These are phyloP conservation scores for Xestia xanthographa DNA, from an alignment of 2,888 invertebrate species.

Conservation along the genomic window DNA sequence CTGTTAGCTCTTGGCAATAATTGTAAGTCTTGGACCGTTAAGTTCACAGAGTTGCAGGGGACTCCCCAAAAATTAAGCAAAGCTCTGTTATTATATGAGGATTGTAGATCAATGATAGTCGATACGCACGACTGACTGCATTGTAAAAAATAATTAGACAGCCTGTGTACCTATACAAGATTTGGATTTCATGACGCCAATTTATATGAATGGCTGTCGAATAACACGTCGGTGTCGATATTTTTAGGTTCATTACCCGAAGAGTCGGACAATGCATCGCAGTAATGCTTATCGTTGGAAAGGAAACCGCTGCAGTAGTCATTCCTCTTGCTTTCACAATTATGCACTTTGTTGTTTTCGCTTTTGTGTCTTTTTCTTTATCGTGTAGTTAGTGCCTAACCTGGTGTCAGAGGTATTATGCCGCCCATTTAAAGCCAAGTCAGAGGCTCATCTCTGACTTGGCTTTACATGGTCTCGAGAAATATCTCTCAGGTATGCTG, in stretches of 20 bases:
- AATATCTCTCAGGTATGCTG: too few species aligned
- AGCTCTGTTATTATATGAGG: not conserved
- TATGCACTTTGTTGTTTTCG: not conserved
- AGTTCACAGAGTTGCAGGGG: not conserved
- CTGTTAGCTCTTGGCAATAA: slow-evolving; percentile 24
- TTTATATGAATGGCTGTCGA: too few species aligned
- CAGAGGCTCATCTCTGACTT: too few species aligned
- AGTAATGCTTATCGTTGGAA: not conserved
- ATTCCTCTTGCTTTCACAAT: not conserved
- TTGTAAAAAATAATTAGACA: not conserved
- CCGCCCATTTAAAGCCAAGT: too few species aligned
- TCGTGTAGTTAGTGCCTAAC: too few species aligned
- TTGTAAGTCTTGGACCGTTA: not conserved
- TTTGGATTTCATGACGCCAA: too few species aligned
- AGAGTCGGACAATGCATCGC: not conserved
- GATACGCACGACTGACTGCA: not conserved
- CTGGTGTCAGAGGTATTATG: too few species aligned
- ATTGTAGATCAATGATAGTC: not conserved
- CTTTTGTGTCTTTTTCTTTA: too few species aligned
- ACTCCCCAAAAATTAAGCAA: not conserved
- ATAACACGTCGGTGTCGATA: too few species aligned
- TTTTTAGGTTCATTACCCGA: not conserved
- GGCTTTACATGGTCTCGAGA: too few species aligned
- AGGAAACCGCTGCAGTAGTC: not conserved
- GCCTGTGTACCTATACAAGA: too few species aligned